Evolutionary conservation across 30 jellyfish, hydroid and myxozoan genomes (phyloP), one percentile per base, ranked within the genome.

Genomic region (Chironex yamaguchii): DNA sequence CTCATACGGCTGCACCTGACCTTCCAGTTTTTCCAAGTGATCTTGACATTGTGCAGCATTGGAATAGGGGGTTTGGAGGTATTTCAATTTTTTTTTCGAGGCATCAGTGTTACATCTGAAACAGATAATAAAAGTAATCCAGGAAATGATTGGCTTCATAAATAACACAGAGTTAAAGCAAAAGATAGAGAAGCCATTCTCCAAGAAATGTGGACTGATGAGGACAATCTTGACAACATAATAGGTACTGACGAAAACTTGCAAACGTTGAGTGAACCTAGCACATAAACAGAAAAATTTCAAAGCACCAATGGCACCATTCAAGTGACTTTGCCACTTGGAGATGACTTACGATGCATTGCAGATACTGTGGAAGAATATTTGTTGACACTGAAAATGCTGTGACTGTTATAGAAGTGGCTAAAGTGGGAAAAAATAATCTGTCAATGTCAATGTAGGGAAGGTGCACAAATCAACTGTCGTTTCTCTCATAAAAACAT

Each of bases 391-490:
- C 58, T 17, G 58, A 42, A 42, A 42, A 42, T 42, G 9, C 17
- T 17, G 9, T 17, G 58, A 42, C 58, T 42, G 58, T 6, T 42
- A 42, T 42, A 6, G 58, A 42, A 42, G 58, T 42, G 58, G 58
- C 58, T 42, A 42, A 42, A 42, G 58, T 51, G 84, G 34, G 34
- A 70, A 70, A 71, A 34, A 70, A 29, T 21, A 35, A 22, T 35
- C 86, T 6, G 50, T 73, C 32, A 73, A 29, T 12, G 86, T 73
- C 29, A 75, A 63, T 24, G 86, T 73, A 29, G 86, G 86, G 80
- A 76, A 48, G 49, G 49, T 73, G 3, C 69, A 73, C 49, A 73
- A 73, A 36, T 36, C 86, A 13, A 73, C 86, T 25, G 49, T 73
- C 49, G 31, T 73, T 22, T 73, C 86, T 2, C 86, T 73, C 9